Percentiles rank a stretch among this genome's conserved stretches.
phyloP scores from a whole-genome alignment of 2,888 invertebrate genomes.

The Drosophila antonietae region DNA sequence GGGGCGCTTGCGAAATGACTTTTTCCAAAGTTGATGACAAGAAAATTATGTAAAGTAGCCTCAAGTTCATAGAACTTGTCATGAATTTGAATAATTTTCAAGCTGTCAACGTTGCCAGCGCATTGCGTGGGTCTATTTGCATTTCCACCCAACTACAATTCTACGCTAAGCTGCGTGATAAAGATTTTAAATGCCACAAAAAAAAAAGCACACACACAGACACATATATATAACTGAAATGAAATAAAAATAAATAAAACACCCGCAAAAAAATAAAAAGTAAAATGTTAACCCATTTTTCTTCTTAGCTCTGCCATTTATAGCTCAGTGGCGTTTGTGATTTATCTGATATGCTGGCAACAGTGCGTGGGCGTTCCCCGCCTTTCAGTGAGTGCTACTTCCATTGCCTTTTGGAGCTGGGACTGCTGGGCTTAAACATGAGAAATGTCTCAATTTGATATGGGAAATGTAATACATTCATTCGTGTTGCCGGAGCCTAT shows the following conservation, averaged over 20 bases:
- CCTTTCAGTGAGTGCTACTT: neutral
- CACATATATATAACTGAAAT: neutral
- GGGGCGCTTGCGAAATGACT: constrained; percentile 31
- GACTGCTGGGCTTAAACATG: constrained; percentile 24
- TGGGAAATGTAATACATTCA: constrained; percentile 9
- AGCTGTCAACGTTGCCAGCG: constrained; percentile 37
- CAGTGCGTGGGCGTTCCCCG: neutral
- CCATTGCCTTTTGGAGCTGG: no score
- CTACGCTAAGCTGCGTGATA: constrained; percentile 28
- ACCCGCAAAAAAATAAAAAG: neutral
- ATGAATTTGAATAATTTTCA: constrained; percentile 66
- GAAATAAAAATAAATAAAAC: neutral
- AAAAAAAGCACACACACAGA: neutral
- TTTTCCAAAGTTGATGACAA: constrained; percentile 50
- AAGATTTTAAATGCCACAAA: constrained; percentile 39
- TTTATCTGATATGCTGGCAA: constrained; percentile 46
- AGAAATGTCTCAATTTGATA: constrained; percentile 42
- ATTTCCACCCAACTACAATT: constrained; percentile 21
- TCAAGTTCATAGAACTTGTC: constrained; percentile 64
- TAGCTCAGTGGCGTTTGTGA: constrained; percentile 34
- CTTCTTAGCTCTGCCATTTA: constrained; percentile 15
- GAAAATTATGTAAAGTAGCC: constrained; percentile 68
- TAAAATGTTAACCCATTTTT: constrained; percentile 32
- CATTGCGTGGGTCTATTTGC: constrained; percentile 33
- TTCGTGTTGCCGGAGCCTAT: neutral